Evolutionary conservation across 2,888 invertebrate species (phyloP), one percentile per base, ranked within the genome.

Genomic region (Dryomyza anilis): DNA sequence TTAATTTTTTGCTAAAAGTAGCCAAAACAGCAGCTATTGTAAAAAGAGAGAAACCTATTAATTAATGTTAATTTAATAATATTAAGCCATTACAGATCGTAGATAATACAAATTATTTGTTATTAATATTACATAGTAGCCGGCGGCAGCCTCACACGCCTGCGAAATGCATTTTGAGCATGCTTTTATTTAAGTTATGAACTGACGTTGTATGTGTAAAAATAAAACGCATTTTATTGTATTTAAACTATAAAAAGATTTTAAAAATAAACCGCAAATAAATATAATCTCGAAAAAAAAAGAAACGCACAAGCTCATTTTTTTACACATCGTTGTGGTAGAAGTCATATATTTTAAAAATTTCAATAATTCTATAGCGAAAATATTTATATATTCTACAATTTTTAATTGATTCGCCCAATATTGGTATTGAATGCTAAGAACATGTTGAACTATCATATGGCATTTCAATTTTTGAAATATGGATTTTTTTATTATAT

Each of bases 211-310:
- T 39, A 39, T 39, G n/a, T 14, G n/a, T 39, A 39, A 39, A 39
- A 39, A 39, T 36, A 55, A 55, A 55, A 7, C 21, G 30, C 14
- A 36, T 36, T 36, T 55, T 33, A 36, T 55, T 55, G 36, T 36
- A 55, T 39, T 39, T 14, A 39, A 39, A 39, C 12, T 39, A 39
- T 7, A 6, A 33, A 23, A 23, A 48, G 25, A 12, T 48, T 21
- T n/a, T 39, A 39, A 39, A 39, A 39, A 39, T 39, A 39, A 39
- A 39, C 39, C 39, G 12, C 39, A 39, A 39, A 39, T 39, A 39
- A 39, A 39, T 2, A 39, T 39, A 39, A 2, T 39, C 12, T 39
- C 2, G 2, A 8, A 33, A 33, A 8, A 12, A 33, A 8, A 33
- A 33, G 6, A 33, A 12, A n/a, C n/a, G n/a, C n/a, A n/a, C n/a